phyloP scores from a whole-genome alignment of 1,140 invertebrate species.

The Drosophila burlai region DNA sequence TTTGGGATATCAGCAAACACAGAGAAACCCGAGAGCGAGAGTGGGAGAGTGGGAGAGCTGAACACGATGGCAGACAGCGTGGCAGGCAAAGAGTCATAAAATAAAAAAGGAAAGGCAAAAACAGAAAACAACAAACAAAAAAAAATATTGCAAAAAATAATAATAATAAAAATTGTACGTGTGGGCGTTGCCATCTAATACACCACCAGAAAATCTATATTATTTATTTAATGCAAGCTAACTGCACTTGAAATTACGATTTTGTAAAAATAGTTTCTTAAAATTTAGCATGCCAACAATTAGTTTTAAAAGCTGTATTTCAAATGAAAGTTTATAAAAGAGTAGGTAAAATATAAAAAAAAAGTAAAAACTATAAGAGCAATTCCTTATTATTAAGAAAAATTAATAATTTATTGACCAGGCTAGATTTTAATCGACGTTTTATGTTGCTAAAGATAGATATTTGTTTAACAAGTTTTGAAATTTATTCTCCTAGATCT shows the following conservation, averaged over 20 bases:
- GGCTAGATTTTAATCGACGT: not conserved
- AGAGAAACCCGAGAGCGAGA: conserved; percentile 2
- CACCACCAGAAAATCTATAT: conserved; percentile 1
- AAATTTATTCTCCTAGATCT: not conserved
- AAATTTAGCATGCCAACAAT: not conserved
- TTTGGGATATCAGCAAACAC: conserved; percentile 43
- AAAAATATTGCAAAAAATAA: conserved; percentile 37
- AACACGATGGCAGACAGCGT: conserved; percentile 59
- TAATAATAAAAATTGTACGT: conserved; percentile 29
- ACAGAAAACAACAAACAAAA: conserved; percentile 20
- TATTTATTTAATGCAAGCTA: not conserved
- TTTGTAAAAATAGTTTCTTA: not conserved
- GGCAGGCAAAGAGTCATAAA: conserved; percentile 59
- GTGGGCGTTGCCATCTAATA: conserved; percentile 55
- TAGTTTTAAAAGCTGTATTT: not conserved
- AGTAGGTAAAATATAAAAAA: not conserved
- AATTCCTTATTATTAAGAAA: not conserved
- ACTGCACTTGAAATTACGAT: not conserved
- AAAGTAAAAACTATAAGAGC: not conserved
- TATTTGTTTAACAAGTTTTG: not conserved
- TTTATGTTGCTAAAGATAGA: not conserved
- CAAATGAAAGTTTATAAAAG: not conserved
- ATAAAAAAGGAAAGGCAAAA: conserved; percentile 28
- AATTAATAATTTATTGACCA: not conserved
- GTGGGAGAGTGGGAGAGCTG: not conserved